phyloP scores from a whole-genome alignment of 1,140 invertebrate genomes.

The Reticulitermes speratus region DNA sequence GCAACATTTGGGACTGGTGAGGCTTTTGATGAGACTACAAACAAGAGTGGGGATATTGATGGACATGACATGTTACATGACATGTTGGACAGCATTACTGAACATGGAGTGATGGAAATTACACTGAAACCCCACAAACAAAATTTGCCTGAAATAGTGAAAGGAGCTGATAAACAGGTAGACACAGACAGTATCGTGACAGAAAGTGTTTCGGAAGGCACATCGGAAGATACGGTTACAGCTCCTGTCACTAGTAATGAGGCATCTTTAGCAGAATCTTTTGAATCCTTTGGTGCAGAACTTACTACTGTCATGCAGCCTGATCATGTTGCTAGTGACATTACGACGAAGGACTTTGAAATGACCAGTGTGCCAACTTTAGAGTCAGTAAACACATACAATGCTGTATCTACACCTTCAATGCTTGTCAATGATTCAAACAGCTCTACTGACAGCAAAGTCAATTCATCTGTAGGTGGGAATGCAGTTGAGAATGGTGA shows the following conservation, averaged over 20 bases:
- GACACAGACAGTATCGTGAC: not conserved
- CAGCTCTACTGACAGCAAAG: not conserved
- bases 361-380: not conserved
- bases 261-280: not conserved
- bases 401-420: not conserved
- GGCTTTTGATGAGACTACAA: not conserved
- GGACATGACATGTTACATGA: not conserved
- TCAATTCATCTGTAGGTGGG: not conserved
- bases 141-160: not conserved
- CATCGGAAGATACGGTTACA: not conserved
- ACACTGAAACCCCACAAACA: not conserved
- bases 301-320: not conserved
- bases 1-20: not conserved
- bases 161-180: not conserved
- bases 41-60: not conserved
- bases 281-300: not conserved
- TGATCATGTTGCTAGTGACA: not conserved
- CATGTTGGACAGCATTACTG: not conserved
- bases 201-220: not conserved
- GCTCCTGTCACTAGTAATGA: not conserved
- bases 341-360: not conserved
- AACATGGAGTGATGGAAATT: not conserved
- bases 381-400: not conserved
- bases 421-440: not conserved
- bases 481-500: not conserved